A percentile compares a stretch with the other conserved stretches of the same genome.
These are phyloP conservation scores for Zaprionus bogoriensis DNA, from an alignment of 2,888 invertebrate species.

Conservation along the genomic window DNA sequence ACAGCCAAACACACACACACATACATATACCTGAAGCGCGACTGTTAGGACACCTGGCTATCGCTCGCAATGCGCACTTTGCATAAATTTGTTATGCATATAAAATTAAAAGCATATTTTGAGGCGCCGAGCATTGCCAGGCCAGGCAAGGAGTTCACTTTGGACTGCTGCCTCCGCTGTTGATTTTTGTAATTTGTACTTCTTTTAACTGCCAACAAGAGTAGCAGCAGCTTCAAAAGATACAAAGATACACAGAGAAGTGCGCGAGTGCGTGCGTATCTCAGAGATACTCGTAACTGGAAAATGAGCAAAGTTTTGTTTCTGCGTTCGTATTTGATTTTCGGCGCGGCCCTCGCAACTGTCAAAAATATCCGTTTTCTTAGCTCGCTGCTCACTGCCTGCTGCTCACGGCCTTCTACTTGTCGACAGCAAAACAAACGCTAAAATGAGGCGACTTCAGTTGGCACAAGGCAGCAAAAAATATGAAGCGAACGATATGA, in stretches of 20 bases:
- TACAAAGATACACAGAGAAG: conserved; percentile 20
- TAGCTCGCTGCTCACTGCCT: conserved; percentile 31
- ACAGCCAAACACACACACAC: conserved; percentile 10
- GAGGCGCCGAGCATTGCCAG: conserved; percentile 36
- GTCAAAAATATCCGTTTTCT: conserved; percentile 33
- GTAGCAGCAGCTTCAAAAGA: conserved; percentile 28
- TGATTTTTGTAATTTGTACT: conserved; percentile 73
- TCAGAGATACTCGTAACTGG: conserved; percentile 31
- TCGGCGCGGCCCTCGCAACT: conserved; percentile 14
- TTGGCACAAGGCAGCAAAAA: conserved; percentile 43
- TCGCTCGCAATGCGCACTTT: conserved; percentile 57
- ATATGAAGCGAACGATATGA: conserved; percentile 45
- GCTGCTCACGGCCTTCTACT: conserved; percentile 1
- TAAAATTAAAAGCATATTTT: conserved; percentile 79
- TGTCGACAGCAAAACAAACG: conserved; percentile 39
- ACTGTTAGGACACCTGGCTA: conserved; percentile 64
- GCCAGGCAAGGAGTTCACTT: conserved; percentile 30
- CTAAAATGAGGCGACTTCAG: conserved; percentile 51
- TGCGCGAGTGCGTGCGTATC: conserved; percentile 25
- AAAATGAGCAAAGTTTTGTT: conserved; percentile 73
- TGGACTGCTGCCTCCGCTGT: conserved; percentile 41
- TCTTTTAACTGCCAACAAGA: conserved; percentile 50
- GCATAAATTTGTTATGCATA: conserved; percentile 78
- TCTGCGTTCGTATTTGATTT: conserved; percentile 53
- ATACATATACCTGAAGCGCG: too few relatives aligned